These are phyloP conservation scores for Acanthurus tractus DNA, from an alignment of 2,797 vertebrate genomes.

Conservation along the genomic window DNA sequence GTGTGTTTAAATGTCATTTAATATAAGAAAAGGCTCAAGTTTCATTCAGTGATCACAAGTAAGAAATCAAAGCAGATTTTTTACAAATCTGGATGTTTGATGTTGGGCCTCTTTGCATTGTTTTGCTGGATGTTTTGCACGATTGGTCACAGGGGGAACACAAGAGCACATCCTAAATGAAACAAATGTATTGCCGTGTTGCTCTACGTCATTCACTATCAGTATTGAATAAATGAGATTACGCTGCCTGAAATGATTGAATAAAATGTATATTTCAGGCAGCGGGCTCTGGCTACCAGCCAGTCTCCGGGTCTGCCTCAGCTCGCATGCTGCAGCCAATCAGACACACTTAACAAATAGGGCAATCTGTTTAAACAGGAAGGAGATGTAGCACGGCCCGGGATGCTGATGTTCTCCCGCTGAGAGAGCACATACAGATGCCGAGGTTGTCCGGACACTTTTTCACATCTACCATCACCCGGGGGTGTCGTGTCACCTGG, in stretches of 20 bases:
- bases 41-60: constrained; percentile 32
- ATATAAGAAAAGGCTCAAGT: constrained; percentile 16
- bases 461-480: not conserved
- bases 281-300: constrained; percentile 31
- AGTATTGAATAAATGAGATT: constrained; percentile 57
- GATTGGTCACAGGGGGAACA: constrained; percentile 25
- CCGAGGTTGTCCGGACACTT: constrained; percentile 1
- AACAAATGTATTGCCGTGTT: constrained; percentile 29
- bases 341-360: constrained; percentile 60
- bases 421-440: constrained; percentile 10
- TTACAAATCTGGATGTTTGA: constrained; percentile 32
- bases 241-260: constrained; percentile 52
- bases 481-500: constrained; percentile 5
- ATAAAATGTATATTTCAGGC: constrained; percentile 43
- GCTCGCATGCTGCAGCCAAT: constrained; percentile 49
- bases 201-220: constrained; percentile 40
- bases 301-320: constrained; percentile 29
- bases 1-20: constrained; percentile 20
- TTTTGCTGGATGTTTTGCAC: too few relatives aligned
- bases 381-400: constrained; percentile 8
- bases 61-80: constrained; percentile 26
- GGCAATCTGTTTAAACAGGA: constrained; percentile 42
- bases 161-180: constrained; percentile 48
- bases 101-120: constrained; percentile 28
- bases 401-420: constrained; percentile 11